Evolutionary conservation across 2,888 invertebrate genomes (phyloP).

Genomic region (Thymelicus lineola): DNA sequence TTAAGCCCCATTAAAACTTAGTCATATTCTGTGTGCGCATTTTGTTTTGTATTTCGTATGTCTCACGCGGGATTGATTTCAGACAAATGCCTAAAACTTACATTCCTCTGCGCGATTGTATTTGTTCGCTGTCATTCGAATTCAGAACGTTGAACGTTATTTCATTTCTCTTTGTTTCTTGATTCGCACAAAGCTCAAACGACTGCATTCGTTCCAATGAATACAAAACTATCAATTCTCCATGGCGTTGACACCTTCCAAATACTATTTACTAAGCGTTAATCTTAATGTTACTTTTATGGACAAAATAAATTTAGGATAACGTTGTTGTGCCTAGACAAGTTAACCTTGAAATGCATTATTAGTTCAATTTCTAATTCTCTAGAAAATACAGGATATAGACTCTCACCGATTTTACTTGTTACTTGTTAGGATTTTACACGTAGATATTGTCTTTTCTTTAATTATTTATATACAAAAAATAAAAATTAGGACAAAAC

Average conservation of each 20-base stretch:
- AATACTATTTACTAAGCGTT: background rate
- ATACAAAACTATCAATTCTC: conserved; percentile 24
- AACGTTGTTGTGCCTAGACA: too few species aligned
- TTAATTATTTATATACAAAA: too few species aligned
- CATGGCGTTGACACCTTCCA: conserved; percentile 8
- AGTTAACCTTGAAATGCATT: too few species aligned
- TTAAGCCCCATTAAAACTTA: too few species aligned
- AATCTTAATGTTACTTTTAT: background rate
- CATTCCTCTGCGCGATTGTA: conserved; percentile 6
- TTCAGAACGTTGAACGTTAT: conserved; percentile 26
- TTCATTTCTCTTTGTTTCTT: conserved; percentile 33
- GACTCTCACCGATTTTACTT: too few species aligned
- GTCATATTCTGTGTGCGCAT: too few species aligned
- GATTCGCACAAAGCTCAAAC: conserved; percentile 31
- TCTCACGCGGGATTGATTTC: background rate
- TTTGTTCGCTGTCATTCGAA: conserved; percentile 12
- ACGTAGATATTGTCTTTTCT: too few species aligned
- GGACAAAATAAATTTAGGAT: too few species aligned
- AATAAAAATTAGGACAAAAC: too few species aligned
- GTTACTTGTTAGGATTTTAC: too few species aligned
- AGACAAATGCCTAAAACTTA: conserved; percentile 8
- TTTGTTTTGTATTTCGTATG: background rate
- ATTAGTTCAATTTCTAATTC: too few species aligned
- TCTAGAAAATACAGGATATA: too few species aligned
- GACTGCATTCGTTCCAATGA: conserved; percentile 30